Evolutionary conservation across 2,797 vertebrate genomes (phyloP).

Genomic region (Pagetopsis macropterus): DNA sequence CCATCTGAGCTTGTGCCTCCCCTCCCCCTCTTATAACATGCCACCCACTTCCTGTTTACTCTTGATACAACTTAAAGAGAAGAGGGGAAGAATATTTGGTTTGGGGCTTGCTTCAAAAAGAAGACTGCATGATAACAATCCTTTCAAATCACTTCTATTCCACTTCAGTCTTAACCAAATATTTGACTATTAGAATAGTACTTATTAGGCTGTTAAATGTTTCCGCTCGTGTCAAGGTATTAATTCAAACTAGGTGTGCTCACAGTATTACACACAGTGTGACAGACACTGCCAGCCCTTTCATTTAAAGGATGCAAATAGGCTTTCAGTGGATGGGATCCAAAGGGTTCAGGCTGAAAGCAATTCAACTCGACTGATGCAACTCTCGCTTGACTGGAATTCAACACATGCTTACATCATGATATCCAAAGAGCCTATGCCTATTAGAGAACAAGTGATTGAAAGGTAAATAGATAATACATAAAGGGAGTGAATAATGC

Average conservation of each 20-base stretch:
- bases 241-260: conserved; percentile 20
- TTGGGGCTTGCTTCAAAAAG: conserved; percentile 49
- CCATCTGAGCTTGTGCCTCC: conserved; percentile 36
- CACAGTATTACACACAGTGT: conserved; percentile 5
- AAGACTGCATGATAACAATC: conserved; percentile 4
- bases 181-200: conserved; percentile 8
- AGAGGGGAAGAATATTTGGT: conserved; percentile 58
- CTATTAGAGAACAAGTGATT: conserved; percentile 4
- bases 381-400: conserved; percentile 38
- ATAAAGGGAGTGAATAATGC: not conserved
- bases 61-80: conserved; percentile 75
- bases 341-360: conserved; percentile 43
- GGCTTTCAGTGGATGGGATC: conserved; percentile 39
- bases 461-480: not conserved
- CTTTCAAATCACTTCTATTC: not conserved
- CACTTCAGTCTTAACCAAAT: not conserved
- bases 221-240: conserved; percentile 8
- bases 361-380: conserved; percentile 53
- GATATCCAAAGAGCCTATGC: conserved; percentile 11
- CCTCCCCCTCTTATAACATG: conserved; percentile 70
- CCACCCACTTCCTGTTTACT: conserved; percentile 84
- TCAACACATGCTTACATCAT: conserved; percentile 39
- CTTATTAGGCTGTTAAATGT: conserved; percentile 15
- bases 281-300: conserved; percentile 7
- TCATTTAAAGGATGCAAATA: conserved; percentile 53